Conservation (phyloP, 2,113 vertebrate genomes). For the Podarcis raffonei region DNA sequence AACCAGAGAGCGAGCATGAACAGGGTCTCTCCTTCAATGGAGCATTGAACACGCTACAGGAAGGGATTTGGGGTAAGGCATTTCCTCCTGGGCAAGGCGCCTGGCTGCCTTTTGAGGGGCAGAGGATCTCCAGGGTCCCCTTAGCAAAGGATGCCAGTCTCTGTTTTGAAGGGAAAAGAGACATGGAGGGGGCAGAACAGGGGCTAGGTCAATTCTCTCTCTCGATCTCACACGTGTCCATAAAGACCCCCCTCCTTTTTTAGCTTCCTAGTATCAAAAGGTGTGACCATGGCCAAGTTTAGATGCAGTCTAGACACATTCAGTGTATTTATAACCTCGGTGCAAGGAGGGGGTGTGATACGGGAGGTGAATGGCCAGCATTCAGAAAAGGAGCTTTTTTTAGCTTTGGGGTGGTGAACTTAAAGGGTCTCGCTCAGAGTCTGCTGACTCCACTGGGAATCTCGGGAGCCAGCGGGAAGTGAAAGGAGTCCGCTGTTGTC, state of each 20-base stretch:
- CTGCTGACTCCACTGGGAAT: not conserved
- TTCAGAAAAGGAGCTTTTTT: not conserved
- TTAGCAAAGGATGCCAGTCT: constrained; percentile 14
- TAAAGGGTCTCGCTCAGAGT: not conserved
- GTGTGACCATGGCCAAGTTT: constrained; percentile 54
- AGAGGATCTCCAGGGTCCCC: constrained; percentile 36
- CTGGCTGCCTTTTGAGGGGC: constrained; percentile 36
- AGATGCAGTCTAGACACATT: constrained; percentile 65
- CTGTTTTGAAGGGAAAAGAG: not conserved
- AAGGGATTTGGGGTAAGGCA: constrained; percentile 61
- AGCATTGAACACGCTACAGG: constrained; percentile 56
- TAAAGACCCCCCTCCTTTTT: constrained; percentile 15
- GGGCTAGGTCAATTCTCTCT: not conserved
- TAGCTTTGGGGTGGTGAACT: not conserved
- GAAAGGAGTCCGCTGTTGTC: not conserved
- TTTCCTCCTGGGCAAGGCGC: constrained; percentile 65
- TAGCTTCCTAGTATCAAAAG: constrained; percentile 32
- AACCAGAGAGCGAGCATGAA: too few relatives aligned
- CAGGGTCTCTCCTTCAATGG: constrained; percentile 48
- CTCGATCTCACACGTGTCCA: constrained; percentile 9
- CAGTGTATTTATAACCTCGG: constrained; percentile 66
- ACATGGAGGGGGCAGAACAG: not conserved
- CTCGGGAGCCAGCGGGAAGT: accelerated
- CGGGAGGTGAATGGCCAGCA: not conserved
- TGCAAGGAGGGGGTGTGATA: not conserved